Base-by-base conservation (phyloP, 2,888 invertebrate genomes). In the Hylaea fasciaria region DNA sequence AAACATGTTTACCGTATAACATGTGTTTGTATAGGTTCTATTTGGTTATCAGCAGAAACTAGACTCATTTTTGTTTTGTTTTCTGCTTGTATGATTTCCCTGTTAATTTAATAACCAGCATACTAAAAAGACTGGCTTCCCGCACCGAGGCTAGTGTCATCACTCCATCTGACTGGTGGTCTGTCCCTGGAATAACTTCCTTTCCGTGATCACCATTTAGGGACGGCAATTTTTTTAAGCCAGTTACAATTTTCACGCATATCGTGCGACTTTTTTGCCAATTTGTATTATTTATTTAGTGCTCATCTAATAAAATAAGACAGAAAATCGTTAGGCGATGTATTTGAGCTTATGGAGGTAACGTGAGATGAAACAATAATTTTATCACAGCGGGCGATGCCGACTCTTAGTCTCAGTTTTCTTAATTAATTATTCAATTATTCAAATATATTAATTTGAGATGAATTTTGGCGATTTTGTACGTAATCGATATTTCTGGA, bases 401-500 rank as follows among this genome's bases (percentile, higher is more conserved):
- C 55, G 56, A 45, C 44, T 58, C 64, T 41, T 64, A 64, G 59
- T 63, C 61, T 66, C 55, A 55, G 60, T 56, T 64, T 65, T 57
- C 52, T 52, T 62, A 59, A 65, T 67, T 64, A 66, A 64, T 58
- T 59, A 65, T 69, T 52, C 52, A 57, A 66, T 54, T 59, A 59
- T 64, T 46, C 52, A 55, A 59, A 56, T 47, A 41, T 48, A 39
- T 60, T 57, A 46, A 37, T 53, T 68, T 62, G 61, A 43, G 17
- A 49, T 49, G 46, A 29, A 55, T 58, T 64, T 66, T 60, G 43
- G 41, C 63, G 65, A 68, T 60, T 54, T 55, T 32, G 49, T 73
- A 68, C 66, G 70, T 77, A 78, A 81, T 77, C 73, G 77, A 76
- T 82, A 80, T 83, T 80, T 85, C 68, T 80, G 78, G 78, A 79